Evolutionary conservation across 2,113 vertebrate genomes (phyloP).

Genomic region (Podarcis muralis): DNA sequence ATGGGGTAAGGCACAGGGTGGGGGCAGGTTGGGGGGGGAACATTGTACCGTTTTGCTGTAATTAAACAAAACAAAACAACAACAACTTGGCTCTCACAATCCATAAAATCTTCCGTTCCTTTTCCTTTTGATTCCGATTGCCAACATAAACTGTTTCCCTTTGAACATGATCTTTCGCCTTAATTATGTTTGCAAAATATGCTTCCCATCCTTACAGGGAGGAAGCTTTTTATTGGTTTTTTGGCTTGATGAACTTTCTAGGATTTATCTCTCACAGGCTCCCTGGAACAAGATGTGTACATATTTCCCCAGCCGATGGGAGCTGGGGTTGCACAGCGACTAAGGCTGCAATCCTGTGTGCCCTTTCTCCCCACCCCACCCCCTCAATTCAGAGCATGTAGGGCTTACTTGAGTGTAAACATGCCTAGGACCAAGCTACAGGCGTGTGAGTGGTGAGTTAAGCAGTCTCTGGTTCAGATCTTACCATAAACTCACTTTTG

Average conservation of each 20-base stretch:
- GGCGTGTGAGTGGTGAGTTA: background rate
- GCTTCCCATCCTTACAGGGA: conserved; percentile 1
- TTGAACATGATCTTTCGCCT: conserved; percentile 21
- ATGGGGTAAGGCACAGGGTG: too few species aligned
- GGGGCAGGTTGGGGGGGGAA: background rate
- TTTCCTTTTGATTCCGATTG: background rate
- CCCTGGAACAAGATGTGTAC: background rate
- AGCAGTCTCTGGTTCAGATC: background rate
- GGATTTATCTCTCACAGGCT: background rate
- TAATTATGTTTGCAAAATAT: conserved; percentile 31
- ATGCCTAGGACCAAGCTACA: background rate
- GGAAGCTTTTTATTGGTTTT: background rate
- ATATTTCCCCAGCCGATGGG: background rate
- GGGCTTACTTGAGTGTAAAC: too few species aligned
- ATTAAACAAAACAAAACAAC: conserved; percentile 12
- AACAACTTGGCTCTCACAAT: background rate
- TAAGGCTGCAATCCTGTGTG: background rate
- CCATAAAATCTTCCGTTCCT: background rate
- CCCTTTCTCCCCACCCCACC: background rate
- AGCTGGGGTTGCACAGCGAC: background rate
- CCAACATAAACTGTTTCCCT: conserved; percentile 20
- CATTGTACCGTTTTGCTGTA: background rate
- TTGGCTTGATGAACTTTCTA: background rate
- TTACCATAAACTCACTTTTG: background rate
- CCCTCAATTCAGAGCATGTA: background rate